Conservation (phyloP, 2,797 vertebrate genomes). For the Lacerta viridis region DNA sequence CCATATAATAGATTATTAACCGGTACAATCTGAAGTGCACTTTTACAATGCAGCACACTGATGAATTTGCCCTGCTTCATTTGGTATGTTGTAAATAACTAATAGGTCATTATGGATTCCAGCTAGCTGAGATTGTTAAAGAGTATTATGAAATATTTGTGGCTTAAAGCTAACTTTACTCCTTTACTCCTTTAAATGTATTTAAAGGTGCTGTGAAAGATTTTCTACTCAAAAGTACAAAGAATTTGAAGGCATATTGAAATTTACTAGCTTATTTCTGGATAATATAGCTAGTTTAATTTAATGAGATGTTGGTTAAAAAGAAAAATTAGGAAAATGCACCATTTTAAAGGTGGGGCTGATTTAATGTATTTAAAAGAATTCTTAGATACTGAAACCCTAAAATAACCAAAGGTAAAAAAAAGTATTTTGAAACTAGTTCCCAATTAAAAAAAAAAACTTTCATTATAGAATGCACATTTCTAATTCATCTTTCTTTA, state of each 20-base stretch:
- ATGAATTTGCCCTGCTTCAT: slow-evolving; percentile 57
- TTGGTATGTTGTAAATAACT: slow-evolving; percentile 65
- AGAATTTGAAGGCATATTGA: slow-evolving; percentile 57
- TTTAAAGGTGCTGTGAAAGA: not conserved
- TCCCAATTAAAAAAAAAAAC: slow-evolving; percentile 19
- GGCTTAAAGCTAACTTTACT: slow-evolving; percentile 27
- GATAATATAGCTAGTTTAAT: not conserved
- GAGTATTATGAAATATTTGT: not conserved
- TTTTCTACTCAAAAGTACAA: not conserved
- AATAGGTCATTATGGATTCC: slow-evolving; percentile 65
- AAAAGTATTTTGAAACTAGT: slow-evolving; percentile 26
- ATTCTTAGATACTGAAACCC: not conserved
- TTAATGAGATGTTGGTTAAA: slow-evolving; percentile 7
- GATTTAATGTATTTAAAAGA: not conserved
- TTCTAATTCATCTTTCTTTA: slow-evolving; percentile 15
- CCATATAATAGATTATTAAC: slow-evolving; percentile 54
- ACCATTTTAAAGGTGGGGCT: slow-evolving; percentile 15
- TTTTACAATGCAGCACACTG: slow-evolving; percentile 55
- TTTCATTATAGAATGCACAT: not conserved
- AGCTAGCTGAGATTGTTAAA: slow-evolving; percentile 55
- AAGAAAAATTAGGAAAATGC: slow-evolving; percentile 22
- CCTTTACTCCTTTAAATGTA: slow-evolving; percentile 38
- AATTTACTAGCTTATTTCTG: slow-evolving; percentile 43
- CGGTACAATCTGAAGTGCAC: slow-evolving; percentile 55
- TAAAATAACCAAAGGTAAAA: slow-evolving; percentile 39